phyloP scores from a whole-genome alignment of 2,888 invertebrate species.

The Polydrusus tereticollis region DNA sequence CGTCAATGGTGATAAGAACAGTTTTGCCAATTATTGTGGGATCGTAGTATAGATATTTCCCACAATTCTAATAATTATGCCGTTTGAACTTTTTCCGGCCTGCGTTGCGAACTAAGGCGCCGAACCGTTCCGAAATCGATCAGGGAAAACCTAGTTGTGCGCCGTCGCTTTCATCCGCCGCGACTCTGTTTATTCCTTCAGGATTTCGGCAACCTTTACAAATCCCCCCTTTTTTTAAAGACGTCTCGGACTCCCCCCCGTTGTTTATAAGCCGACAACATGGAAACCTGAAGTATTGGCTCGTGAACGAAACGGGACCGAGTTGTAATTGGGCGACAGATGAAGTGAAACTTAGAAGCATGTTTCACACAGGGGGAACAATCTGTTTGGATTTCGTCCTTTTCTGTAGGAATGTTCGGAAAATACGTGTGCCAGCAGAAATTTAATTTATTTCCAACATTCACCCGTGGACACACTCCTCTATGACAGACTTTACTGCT shows the following conservation, averaged over 20 bases:
- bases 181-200: slow-evolving; percentile 48
- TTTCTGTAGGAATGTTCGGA: too few relatives aligned
- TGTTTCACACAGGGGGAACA: background rate
- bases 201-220: slow-evolving; percentile 46
- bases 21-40: too few relatives aligned
- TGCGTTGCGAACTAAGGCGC: slow-evolving; percentile 30
- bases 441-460: too few relatives aligned
- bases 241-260: slow-evolving; percentile 23
- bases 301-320: background rate
- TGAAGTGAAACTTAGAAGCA: background rate
- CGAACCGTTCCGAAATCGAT: slow-evolving; percentile 44
- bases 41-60: too few relatives aligned
- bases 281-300: slow-evolving; percentile 25
- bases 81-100: slow-evolving; percentile 36
- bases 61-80: background rate
- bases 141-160: slow-evolving; percentile 45
- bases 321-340: background rate
- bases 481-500: too few relatives aligned
- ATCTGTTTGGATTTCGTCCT: too few relatives aligned
- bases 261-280: slow-evolving; percentile 36
- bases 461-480: too few relatives aligned
- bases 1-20: too few relatives aligned
- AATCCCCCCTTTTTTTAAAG: slow-evolving; percentile 27
- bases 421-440: too few relatives aligned
- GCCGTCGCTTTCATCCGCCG: slow-evolving; percentile 46